Conservation (phyloP, 2,888 invertebrate species). For the Julus scanicus region DNA sequence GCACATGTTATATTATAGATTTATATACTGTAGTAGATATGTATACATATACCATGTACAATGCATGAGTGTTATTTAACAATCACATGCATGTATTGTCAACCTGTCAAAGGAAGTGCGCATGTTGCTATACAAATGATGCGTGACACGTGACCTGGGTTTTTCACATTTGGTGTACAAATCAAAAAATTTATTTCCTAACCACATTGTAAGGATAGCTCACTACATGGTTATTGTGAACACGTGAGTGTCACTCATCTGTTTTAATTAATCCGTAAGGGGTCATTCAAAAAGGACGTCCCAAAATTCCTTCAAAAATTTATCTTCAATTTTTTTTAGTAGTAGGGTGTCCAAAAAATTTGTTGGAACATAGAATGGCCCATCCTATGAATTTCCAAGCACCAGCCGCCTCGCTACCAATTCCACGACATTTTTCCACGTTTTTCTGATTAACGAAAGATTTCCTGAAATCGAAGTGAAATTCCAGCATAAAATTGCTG, state of each 20-base stretch:
- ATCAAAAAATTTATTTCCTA: background rate
- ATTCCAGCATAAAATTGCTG: too few species aligned
- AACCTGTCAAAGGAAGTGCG: background rate
- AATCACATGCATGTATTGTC: background rate
- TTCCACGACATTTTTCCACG: too few species aligned
- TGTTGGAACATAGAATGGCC: too few species aligned
- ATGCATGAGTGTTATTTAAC: background rate
- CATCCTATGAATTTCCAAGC: too few species aligned
- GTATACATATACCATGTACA: background rate
- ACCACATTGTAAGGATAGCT: background rate
- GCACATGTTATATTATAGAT: background rate
- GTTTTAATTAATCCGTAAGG: background rate
- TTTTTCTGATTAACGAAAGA: too few species aligned
- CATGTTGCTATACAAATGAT: background rate
- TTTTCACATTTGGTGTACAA: background rate
- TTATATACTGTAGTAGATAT: background rate
- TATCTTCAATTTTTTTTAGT: too few species aligned
- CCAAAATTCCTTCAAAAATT: background rate
- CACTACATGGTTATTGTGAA: background rate
- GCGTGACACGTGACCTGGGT: background rate
- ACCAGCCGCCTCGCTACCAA: too few species aligned
- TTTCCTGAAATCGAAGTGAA: too few species aligned
- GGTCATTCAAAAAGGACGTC: too few species aligned
- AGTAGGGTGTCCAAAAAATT: background rate
- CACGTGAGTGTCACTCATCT: background rate